Base-by-base conservation (phyloP, 2,888 invertebrate species). In the Limnephilus marmoratus region DNA sequence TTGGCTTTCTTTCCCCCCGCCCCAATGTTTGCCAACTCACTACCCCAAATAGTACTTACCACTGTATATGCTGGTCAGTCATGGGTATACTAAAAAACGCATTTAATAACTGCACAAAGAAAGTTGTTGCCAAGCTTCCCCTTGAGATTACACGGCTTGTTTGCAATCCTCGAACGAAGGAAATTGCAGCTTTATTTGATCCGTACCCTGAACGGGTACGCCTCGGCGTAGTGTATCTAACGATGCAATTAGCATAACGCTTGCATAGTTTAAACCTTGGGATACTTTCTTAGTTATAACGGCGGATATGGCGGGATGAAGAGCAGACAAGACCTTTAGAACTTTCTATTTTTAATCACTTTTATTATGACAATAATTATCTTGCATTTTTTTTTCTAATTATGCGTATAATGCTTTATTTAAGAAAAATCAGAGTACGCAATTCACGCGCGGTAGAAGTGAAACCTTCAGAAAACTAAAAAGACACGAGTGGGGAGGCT, bases 211-310 rank as follows among this genome's bases (percentile, higher is more conserved):
- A 68, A 68, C 24, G 24, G 11, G 68, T 24, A 68, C 24, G 68
- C 68, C 68, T n/a, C n/a, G 34, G 82, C 89, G 89, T 90, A 92
- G 90, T 92, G 92, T 90, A 81, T 89, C 92, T 92, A 92, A 92
- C 92, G 92, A 92, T 91, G 92, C 92, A 92, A 92, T 92, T 92
- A 92, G 91, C 91, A 92, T 92, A 90, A 85, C 45, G 92, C 91
- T 92, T 92, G 92, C 92, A 91, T 92, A 90, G 82, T 91, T 92
- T 92, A 91, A 92, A 91, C 41, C 87, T 53, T 89, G 37, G 53
- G n/a, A 88, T 91, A 81, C 34, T 83, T 83, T 83, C 34, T 83
- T 15, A 83, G 24, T 83, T 37, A 83, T 37, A 34, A 83, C 37
- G 83, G 83, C 37, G 83, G 37, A 83, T 83, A 83, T n/a, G 34